Evolutionary conservation across 2,888 invertebrate genomes (phyloP).

Genomic region (Taphrorychus bicolor): DNA sequence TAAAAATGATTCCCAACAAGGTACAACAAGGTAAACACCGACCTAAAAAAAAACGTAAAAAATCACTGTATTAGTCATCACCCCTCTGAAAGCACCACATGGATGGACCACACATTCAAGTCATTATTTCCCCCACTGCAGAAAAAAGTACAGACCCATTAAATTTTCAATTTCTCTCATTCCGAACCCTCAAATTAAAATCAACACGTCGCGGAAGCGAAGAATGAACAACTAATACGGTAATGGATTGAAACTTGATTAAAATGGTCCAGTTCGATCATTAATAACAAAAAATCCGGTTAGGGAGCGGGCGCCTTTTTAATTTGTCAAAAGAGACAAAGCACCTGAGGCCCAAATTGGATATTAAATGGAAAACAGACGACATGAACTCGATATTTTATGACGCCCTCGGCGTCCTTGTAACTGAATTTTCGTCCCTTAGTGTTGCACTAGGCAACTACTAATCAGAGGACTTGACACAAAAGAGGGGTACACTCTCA

Average conservation of each 20-base stretch:
- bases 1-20: no score
- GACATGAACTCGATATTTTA: conserved; percentile 16
- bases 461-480: not conserved
- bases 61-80: no score
- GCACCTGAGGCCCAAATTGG: conserved; percentile 33
- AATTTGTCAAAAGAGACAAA: conserved; percentile 38
- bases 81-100: no score
- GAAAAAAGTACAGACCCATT: no score
- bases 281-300: conserved; percentile 34
- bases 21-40: no score
- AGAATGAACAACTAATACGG: conserved; percentile 3
- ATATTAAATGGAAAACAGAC: conserved; percentile 34
- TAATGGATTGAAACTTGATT: conserved; percentile 25
- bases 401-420: conserved; percentile 7
- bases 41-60: no score
- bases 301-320: conserved; percentile 28
- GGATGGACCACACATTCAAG: no score
- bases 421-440: not conserved
- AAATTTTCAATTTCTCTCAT: not conserved
- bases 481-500: conserved; percentile 20
- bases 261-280: conserved; percentile 23
- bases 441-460: not conserved
- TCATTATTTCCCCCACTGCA: no score
- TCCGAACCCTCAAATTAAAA: not conserved
- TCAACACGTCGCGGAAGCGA: not conserved